Conservation (phyloP, 2,888 invertebrate species). For the Agrotis puta region DNA sequence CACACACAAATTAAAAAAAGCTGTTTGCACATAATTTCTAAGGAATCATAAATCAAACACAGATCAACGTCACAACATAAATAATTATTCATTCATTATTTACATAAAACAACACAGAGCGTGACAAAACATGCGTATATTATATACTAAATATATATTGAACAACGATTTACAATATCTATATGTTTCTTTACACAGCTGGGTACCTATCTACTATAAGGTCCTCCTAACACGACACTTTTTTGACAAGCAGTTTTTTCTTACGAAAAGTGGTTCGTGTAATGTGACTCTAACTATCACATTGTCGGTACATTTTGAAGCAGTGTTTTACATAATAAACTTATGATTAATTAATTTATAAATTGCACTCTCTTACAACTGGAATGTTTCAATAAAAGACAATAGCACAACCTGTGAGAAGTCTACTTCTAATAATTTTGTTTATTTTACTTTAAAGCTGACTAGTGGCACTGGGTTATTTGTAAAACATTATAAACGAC, state of each 20-base stretch:
- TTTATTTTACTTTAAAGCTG: constrained; percentile 67
- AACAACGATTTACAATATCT: constrained; percentile 52
- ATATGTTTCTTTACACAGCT: constrained; percentile 26
- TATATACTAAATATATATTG: constrained; percentile 37
- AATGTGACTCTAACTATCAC: constrained; percentile 55
- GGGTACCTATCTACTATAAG: constrained; percentile 8
- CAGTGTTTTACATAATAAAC: constrained; percentile 57
- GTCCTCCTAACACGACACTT: not conserved
- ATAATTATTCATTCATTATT: constrained; percentile 87
- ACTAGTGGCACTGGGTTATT: constrained; percentile 72
- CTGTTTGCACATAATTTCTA: constrained; percentile 48
- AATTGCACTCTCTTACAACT: constrained; percentile 56
- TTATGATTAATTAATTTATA: constrained; percentile 54
- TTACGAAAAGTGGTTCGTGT: not conserved
- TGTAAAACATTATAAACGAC: constrained; percentile 39
- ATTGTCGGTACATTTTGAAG: constrained; percentile 55
- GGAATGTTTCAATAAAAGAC: constrained; percentile 59
- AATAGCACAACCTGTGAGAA: constrained; percentile 68
- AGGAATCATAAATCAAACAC: constrained; percentile 79
- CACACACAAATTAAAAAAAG: constrained; percentile 8
- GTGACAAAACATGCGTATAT: constrained; percentile 69
- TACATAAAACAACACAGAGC: constrained; percentile 79
- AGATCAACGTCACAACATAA: constrained; percentile 82
- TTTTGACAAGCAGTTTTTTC: not conserved
- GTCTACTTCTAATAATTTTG: constrained; percentile 55